Conservation (phyloP, 2,888 invertebrate genomes). For the Netelia inedita region DNA sequence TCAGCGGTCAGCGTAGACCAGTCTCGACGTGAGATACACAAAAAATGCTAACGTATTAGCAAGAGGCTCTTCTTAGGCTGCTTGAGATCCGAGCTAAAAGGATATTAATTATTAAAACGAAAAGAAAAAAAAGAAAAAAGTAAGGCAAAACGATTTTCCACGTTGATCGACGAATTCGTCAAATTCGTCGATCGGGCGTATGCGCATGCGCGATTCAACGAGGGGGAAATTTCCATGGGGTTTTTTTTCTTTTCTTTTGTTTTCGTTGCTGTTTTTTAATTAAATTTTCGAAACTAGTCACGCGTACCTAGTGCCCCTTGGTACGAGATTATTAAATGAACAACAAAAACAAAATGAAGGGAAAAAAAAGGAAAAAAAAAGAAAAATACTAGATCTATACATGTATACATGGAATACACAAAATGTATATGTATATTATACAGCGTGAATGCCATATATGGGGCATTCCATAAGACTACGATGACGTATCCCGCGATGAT, state of each 20-base stretch:
- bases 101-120: slow-evolving; percentile 16
- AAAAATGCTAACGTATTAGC: slow-evolving; percentile 15
- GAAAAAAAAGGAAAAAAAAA: not conserved
- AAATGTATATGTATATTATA: slow-evolving; percentile 52
- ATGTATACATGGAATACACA: slow-evolving; percentile 34
- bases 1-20: slow-evolving; percentile 42
- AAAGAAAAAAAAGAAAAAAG: not conserved
- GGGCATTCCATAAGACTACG: not conserved
- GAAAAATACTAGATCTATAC: slow-evolving; percentile 35
- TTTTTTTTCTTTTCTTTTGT: slow-evolving; percentile 39
- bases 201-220: slow-evolving; percentile 51
- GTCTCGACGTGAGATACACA: slow-evolving; percentile 34
- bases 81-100: slow-evolving; percentile 48
- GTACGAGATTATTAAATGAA: slow-evolving; percentile 59
- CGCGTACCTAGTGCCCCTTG: slow-evolving; percentile 72
- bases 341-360: slow-evolving; percentile 33
- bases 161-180: slow-evolving; percentile 43
- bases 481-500: slow-evolving; percentile 61
- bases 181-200: slow-evolving; percentile 32
- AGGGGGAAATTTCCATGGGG: slow-evolving; percentile 60
- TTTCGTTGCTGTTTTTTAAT: slow-evolving; percentile 18
- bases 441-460: slow-evolving; percentile 57
- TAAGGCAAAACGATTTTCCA: not conserved
- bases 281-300: slow-evolving; percentile 79
- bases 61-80: slow-evolving; percentile 58